Conservation (phyloP, 37 sponge, comb jelly and placozoan species). For the Petrosia ficiformis region DNA sequence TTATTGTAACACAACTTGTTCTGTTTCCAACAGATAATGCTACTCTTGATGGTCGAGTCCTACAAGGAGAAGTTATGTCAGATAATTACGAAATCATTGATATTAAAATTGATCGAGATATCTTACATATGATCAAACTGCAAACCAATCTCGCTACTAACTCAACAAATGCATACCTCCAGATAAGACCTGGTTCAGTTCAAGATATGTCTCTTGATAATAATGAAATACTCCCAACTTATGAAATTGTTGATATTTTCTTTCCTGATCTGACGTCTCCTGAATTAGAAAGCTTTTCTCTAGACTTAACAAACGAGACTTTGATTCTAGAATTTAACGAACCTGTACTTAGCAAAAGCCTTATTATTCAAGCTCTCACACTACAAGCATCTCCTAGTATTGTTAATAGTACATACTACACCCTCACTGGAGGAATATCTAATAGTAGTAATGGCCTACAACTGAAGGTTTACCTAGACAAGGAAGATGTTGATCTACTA, state of each 20-base stretch:
- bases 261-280: conserved; percentile 49
- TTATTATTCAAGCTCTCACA: conserved; percentile 50
- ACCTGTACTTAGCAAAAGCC: conserved; percentile 60
- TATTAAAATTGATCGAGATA: conserved; percentile 56
- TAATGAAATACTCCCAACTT: conserved; percentile 21
- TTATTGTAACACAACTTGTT: conserved; percentile 24
- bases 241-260: background rate
- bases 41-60: conserved; percentile 4
- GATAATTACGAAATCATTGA: conserved; percentile 34
- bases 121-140: conserved; percentile 66
- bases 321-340: conserved; percentile 72
- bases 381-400: conserved; percentile 56
- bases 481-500: conserved; percentile 69
- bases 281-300: conserved; percentile 22
- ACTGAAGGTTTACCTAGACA: conserved; percentile 34
- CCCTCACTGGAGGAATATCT: conserved; percentile 62
- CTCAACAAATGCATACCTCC: conserved; percentile 48
- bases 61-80: conserved; percentile 29
- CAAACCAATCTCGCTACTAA: conserved; percentile 47
- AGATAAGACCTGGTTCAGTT: conserved; percentile 23
- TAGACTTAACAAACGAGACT: conserved; percentile 58
- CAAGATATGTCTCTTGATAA: conserved; percentile 41
- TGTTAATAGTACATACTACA: conserved; percentile 23
- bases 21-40: conserved; percentile 30
- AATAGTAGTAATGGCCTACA: conserved; percentile 58